Evolutionary conservation across 2,797 vertebrate species (phyloP), one percentile per base, ranked within the genome.

Genomic region (Poeciliopsis gracilis): DNA sequence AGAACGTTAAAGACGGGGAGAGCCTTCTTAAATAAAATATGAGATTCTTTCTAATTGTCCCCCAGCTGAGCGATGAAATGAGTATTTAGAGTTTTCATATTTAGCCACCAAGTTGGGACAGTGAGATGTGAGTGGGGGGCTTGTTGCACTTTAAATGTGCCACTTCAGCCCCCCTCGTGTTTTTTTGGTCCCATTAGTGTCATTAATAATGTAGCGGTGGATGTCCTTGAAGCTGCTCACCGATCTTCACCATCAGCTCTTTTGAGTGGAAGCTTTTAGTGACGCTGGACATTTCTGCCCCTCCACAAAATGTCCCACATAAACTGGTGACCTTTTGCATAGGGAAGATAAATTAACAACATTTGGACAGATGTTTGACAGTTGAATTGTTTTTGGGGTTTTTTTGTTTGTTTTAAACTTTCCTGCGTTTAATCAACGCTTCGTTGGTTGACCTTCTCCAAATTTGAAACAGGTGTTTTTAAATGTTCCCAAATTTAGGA

Each of bases 181-280:
- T 80, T 77, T 80, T 81, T 67, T 30, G 57, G 77, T 70, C 90
- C 91, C 92, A 94, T 94, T 94, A 93, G 82, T 47, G 76, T 88
- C 91, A 94, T 94, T 84, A 94, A 94, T 94, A 94, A 95, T 95
- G 93, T 89, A 94, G 78, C 16, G 79, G 7, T 47, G 79, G 63
- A 85, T 47, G 80, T 90, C 90, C 84, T 84, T 79, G 77, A 86
- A 79, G 67, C 87, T 85, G 83, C 72, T 79, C 77, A 3, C 18
- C 80, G 79, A 91, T 82, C 84, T 81, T 78, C 82, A 53, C 89
- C 72, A 90, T 94, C 92, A 92, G 90, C 92, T 89, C 82, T 91
- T 70, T 91, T 89, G 43, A 81, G 84, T 57, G 86, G 82, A 82
- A 80, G 89, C 88, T 90, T 87, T 90, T 86, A 88, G 86, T 11